Conservation (phyloP, 2,797 vertebrate genomes). For the Trachops cirrhosus region DNA sequence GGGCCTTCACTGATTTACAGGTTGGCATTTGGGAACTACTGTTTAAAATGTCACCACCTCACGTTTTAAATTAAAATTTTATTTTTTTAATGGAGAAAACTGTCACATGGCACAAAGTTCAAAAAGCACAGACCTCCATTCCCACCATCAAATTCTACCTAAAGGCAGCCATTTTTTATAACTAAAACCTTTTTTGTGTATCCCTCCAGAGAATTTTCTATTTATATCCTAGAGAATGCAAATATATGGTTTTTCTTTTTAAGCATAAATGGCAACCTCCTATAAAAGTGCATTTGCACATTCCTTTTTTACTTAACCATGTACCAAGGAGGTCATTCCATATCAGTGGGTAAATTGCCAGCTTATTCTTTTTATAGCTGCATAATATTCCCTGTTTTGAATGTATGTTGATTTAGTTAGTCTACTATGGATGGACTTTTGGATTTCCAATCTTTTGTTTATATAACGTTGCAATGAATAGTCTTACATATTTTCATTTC, state of each 20-base stretch:
- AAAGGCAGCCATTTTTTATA: background rate
- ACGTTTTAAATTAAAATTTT: constrained; percentile 16
- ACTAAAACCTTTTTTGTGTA: background rate
- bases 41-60: constrained; percentile 12
- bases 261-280: background rate
- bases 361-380: background rate
- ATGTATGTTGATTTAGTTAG: background rate
- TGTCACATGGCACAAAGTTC: background rate
- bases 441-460: constrained; percentile 14
- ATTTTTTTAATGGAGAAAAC: background rate
- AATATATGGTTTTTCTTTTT: background rate
- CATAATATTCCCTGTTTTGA: background rate
- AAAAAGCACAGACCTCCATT: background rate
- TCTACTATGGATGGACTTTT: background rate
- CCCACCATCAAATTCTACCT: background rate
- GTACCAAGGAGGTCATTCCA: background rate
- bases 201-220: background rate
- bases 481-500: background rate
- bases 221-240: background rate
- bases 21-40: background rate
- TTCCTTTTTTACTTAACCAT: background rate
- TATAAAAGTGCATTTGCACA: background rate
- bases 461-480: background rate
- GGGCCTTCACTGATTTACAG: background rate
- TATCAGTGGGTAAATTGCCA: background rate